These are phyloP conservation scores for Protaetia brevitarsis DNA, from an alignment of 1,140 invertebrate genomes.

Conservation along the genomic window DNA sequence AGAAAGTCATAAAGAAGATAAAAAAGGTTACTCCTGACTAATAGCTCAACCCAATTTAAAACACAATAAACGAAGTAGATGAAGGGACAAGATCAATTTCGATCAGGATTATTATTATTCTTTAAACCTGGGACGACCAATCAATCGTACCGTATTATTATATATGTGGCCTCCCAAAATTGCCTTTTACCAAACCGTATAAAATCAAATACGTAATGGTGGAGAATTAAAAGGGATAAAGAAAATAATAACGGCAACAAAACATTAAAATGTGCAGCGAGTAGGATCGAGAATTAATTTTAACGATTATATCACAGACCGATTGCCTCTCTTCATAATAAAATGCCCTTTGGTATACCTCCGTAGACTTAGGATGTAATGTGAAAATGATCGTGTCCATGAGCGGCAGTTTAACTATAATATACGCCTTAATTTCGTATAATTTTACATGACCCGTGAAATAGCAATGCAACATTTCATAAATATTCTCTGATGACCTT, in stretches of 20 bases:
- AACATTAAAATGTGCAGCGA: constrained; percentile 1
- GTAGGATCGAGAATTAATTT: constrained; percentile 3
- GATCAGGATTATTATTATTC: constrained; percentile 16
- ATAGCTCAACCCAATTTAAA: constrained; percentile 8
- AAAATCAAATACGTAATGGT: constrained; percentile 15
- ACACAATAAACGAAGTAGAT: constrained; percentile 6
- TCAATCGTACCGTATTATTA: constrained; percentile 15
- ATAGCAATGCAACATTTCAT: neutral
- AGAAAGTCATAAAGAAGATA: neutral
- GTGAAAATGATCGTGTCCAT: constrained; percentile 8
- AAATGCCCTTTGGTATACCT: constrained; percentile 5
- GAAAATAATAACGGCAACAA: constrained; percentile 10
- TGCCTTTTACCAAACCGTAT: constrained; percentile 16
- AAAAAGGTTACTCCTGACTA: neutral
- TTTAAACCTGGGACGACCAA: neutral
- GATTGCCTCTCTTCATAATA: neutral
- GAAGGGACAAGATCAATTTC: constrained; percentile 13
- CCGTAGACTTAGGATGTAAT: neutral
- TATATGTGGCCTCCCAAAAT: constrained; percentile 12
- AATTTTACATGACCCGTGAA: neutral
- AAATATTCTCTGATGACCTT: neutral
- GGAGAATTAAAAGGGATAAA: constrained; percentile 2
- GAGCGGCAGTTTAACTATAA: neutral
- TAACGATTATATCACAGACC: neutral
- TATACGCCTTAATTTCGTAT: constrained; percentile 10